A percentile compares a stretch with the other conserved stretches of the same genome.
Evolutionary conservation across 53 echinoderm and acorn worm genomes (phyloP).

Genomic region (Hippasteria phrygiana): DNA sequence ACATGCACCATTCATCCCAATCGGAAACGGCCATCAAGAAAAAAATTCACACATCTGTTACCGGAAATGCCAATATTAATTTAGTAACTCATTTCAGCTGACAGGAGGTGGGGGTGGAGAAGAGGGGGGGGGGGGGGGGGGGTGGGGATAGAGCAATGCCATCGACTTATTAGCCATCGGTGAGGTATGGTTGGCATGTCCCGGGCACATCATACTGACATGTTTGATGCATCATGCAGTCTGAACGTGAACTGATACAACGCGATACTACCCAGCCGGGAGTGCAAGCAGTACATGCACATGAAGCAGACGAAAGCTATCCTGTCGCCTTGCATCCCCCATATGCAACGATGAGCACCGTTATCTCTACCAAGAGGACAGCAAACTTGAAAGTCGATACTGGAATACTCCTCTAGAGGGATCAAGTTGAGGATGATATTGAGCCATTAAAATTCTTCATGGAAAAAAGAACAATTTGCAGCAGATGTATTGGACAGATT

Average conservation of each 20-base stretch:
- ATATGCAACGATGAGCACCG: not conserved
- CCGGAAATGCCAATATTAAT: constrained; percentile 67
- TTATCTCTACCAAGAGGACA: not conserved
- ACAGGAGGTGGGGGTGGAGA: not conserved
- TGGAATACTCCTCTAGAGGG: not conserved
- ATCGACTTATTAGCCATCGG: constrained; percentile 46
- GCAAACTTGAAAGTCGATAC: constrained; percentile 21
- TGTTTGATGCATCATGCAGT: constrained; percentile 27
- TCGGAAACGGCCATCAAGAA: constrained; percentile 35
- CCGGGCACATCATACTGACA: constrained; percentile 11
- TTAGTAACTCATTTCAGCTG: constrained; percentile 36
- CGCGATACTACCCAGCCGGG: not conserved
- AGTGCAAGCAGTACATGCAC: not conserved
- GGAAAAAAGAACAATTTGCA: not conserved
- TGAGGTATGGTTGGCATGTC: constrained; percentile 49
- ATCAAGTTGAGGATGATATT: constrained; percentile 33
- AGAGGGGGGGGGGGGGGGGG: not conserved
- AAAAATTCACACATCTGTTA: constrained; percentile 52
- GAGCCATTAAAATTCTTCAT: constrained; percentile 54
- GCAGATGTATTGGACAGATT: constrained; percentile 21
- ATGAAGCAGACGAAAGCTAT: not conserved
- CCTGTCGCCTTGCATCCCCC: not conserved
- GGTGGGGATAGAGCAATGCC: not conserved
- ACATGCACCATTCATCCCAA: not conserved
- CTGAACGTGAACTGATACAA: constrained; percentile 14